Conservation (phyloP, 2,888 invertebrate genomes). For the Loripinus fragilis region DNA sequence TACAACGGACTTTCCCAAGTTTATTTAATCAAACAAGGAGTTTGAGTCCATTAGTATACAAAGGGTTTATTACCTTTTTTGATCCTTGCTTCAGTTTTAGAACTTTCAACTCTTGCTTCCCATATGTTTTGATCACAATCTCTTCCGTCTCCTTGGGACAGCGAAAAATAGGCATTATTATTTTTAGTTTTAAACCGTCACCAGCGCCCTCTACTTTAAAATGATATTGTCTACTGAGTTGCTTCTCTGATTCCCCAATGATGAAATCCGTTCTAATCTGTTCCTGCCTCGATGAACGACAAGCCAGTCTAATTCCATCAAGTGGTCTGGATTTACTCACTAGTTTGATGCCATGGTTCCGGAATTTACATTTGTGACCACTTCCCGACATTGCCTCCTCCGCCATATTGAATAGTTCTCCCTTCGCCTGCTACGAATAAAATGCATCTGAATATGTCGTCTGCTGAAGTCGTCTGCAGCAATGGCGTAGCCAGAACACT, state of each 20-base stretch:
- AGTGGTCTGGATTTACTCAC: background rate
- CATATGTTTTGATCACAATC: background rate
- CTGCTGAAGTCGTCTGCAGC: no score
- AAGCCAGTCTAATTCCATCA: background rate
- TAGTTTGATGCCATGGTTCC: background rate
- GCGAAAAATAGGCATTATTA: background rate
- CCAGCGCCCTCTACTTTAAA: background rate
- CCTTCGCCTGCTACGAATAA: no score
- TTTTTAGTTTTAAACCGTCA: background rate
- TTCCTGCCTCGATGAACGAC: background rate
- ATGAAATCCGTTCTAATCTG: background rate
- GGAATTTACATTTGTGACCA: background rate
- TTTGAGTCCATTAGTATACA: no score
- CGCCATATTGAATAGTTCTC: no score
- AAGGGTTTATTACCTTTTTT: no score
- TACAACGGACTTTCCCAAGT: no score
- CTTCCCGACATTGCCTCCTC: background rate
- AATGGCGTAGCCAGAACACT: no score
- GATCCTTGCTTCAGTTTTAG: background rate
- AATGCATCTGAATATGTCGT: no score
- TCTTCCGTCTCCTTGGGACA: background rate
- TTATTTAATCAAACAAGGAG: no score
- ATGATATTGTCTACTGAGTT: background rate
- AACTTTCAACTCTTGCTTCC: background rate
- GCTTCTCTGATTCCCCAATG: background rate